phyloP scores from a whole-genome alignment of 2,113 vertebrate species.

The Hemibagrus wyckioides region DNA sequence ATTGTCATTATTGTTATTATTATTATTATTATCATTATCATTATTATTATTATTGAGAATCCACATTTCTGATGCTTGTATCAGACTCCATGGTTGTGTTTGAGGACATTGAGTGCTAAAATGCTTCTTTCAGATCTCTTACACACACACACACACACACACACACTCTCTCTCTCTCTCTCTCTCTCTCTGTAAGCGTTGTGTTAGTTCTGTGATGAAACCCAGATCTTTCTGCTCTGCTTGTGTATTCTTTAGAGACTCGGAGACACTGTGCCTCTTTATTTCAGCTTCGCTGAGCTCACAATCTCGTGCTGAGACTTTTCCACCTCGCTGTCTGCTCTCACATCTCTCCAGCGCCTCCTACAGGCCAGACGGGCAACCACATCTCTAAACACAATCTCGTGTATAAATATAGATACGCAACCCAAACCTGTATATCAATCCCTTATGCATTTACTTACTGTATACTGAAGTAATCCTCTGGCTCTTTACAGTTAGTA shows the following conservation, averaged over 20 bases:
- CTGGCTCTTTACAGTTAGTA: not conserved
- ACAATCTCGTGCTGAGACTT: not conserved
- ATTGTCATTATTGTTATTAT: no score
- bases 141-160: no score
- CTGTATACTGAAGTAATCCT: not conserved
- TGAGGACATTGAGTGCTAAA: no score
- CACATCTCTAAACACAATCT: not conserved
- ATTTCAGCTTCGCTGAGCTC: not conserved
- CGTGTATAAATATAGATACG: not conserved
- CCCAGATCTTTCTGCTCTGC: not conserved
- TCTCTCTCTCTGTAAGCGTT: not conserved
- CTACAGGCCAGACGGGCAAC: not conserved
- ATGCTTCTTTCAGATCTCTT: no score
- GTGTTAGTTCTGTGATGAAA: not conserved
- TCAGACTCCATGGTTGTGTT: no score
- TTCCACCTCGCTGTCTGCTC: not conserved
- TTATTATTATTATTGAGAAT: no score
- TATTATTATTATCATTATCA: no score
- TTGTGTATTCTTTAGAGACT: not conserved
- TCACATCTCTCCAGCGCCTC: slow-evolving; percentile 6
- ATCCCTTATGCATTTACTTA: not conserved
- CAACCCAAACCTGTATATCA: not conserved
- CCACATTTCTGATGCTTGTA: no score
- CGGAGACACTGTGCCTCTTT: not conserved
- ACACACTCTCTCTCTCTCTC: no score